Conservation (phyloP, 2,888 invertebrate species). For the Litoditis marina region DNA sequence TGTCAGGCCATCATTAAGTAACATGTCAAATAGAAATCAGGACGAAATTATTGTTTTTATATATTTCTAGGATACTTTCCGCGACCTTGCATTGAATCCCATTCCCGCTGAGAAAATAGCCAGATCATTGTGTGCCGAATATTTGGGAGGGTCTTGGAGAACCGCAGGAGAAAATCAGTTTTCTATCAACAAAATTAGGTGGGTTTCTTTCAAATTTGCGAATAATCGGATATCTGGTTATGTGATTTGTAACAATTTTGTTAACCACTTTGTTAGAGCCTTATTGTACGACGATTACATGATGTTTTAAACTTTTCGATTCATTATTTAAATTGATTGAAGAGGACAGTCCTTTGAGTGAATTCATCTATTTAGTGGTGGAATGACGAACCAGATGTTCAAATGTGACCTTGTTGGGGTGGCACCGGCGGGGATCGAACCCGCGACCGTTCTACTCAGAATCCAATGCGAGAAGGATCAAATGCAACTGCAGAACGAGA, state of each 20-base stretch:
- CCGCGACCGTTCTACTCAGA: neutral
- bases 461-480: constrained; percentile 10
- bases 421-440: too few species aligned
- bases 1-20: too few species aligned
- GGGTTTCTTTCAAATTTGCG: constrained; percentile 5
- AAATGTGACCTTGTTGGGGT: constrained; percentile 4
- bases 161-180: too few species aligned
- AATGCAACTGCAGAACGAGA: constrained; percentile 10
- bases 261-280: too few species aligned
- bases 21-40: too few species aligned
- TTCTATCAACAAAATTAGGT: too few species aligned
- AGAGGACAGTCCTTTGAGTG: too few species aligned
- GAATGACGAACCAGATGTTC: constrained; percentile 9
- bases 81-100: neutral
- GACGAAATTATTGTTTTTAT: too few species aligned
- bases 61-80: neutral
- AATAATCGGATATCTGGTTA: neutral
- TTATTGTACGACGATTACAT: too few species aligned
- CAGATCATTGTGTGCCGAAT: neutral
- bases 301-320: too few species aligned
- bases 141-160: constrained; percentile 4
- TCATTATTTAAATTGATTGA: too few species aligned
- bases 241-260: neutral
- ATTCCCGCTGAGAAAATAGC: neutral
- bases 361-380: constrained; percentile 9